Evolutionary conservation across 2,888 invertebrate species (phyloP), one percentile per base, ranked within the genome.

Genomic region (Malachius bipustulatus): DNA sequence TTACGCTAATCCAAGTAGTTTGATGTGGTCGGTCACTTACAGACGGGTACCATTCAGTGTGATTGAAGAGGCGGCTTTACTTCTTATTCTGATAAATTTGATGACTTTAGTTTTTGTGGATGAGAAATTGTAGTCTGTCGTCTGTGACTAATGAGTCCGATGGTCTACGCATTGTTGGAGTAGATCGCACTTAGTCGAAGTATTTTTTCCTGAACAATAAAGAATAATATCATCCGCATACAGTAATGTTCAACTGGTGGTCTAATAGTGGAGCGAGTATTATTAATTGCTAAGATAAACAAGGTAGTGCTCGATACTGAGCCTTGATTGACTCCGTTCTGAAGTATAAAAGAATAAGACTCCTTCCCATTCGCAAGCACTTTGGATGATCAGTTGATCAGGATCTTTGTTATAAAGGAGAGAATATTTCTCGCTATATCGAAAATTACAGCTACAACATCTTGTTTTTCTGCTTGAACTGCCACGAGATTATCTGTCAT

Each of bases 181-280:
- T 8, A 26, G 27, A 24, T 34, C 15, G 4, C 34, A 34, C 10
- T 14, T 34, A 14, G 14, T 15, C 4, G 16, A 12, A 9, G 10
- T 13, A 14, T 26, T 27, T 34, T 26, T 34, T 4, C 34, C 34
- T 14, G 27, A 34, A 11, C 26, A 34, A 16, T 24, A 34, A 1
- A 34, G 27, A 4, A 13, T 13, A 2, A 34, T 26, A 16, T 34
- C 27, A 9, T 34, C 34, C 3, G 34, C 34, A 34, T 34, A 27
- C 4, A 34, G 14, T 6, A 15, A 13, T 9, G 10, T 27, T 14
- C 16, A 2, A 14, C 2, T n/a, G 11, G 27, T 9, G n/a, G n/a
- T 27, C 11, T 27, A 13, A 34, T 27, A 15, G 26, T 4, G n/a
- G 10, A 16, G 15, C 34, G 27, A 14, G 27, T 34, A n/a, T 27